A percentile compares a stretch with the other conserved stretches of the same genome.
phyloP scores from a whole-genome alignment of 2,113 vertebrate species.

The Centropus bengalensis region DNA sequence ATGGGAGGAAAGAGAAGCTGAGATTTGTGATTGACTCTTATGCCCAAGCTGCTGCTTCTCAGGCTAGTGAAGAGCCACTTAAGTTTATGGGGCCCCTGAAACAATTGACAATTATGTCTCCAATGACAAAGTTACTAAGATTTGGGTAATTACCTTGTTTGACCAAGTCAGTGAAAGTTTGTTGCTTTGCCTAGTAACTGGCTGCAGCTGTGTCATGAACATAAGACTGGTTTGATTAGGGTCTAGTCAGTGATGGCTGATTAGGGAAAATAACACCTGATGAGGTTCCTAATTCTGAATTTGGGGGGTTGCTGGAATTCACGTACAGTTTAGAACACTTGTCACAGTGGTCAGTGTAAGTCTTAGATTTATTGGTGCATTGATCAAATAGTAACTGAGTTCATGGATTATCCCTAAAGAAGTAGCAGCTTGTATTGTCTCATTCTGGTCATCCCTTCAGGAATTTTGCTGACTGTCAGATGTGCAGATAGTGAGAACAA shows the following conservation, averaged over 20 bases:
- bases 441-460: background rate
- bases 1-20: background rate
- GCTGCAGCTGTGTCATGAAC: background rate
- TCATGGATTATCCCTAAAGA: background rate
- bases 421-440: background rate
- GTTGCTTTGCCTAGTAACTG: background rate
- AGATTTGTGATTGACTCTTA: accelerated
- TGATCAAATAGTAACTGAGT: background rate
- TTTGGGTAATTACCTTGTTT: background rate
- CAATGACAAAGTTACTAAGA: background rate
- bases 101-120: background rate
- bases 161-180: background rate
- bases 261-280: background rate
- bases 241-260: background rate
- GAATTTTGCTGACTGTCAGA: background rate
- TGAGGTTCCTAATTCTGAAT: background rate
- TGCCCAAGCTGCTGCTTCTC: background rate
- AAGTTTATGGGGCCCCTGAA: background rate
- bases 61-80: background rate
- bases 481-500: background rate
- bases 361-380: background rate
- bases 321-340: background rate
- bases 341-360: background rate
- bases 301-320: background rate
- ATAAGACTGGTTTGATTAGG: background rate